Evolutionary conservation across 1,140 invertebrate species (phyloP).

Genomic region (Anastrepha ludens): DNA sequence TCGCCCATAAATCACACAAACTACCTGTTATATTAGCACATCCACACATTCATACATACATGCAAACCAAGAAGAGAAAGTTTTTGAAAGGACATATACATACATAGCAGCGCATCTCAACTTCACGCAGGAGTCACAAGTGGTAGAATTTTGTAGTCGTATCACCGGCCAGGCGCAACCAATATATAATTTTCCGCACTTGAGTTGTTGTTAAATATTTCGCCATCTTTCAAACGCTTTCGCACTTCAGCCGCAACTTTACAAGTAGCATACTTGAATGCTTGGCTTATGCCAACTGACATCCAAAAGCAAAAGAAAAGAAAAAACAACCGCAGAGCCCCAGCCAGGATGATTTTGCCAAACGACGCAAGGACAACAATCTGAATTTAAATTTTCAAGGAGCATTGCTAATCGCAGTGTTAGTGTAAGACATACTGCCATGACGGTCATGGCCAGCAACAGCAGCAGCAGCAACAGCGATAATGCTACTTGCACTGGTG

Average conservation of each 20-base stretch:
- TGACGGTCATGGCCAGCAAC: not conserved
- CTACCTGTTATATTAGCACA: not conserved
- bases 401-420: constrained; percentile 25
- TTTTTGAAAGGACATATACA: not conserved
- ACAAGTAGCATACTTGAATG: not conserved
- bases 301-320: not conserved
- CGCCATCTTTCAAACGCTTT: not conserved
- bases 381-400: constrained; percentile 40
- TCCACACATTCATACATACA: not conserved
- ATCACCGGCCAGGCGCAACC: not conserved
- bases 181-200: not conserved
- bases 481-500: not conserved
- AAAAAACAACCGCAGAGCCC: not conserved
- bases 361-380: constrained; percentile 20
- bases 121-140: not conserved
- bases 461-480: not conserved
- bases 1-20: constrained; percentile 8
- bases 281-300: not conserved
- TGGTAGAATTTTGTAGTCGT: too few species aligned
- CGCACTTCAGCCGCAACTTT: constrained; percentile 13
- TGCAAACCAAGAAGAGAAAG: not conserved
- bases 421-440: not conserved
- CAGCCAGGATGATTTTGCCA: not conserved
- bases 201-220: constrained; percentile 11
- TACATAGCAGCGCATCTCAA: not conserved